phyloP scores from a whole-genome alignment of 2,113 vertebrate species.

The Peromyscus maniculatus region DNA sequence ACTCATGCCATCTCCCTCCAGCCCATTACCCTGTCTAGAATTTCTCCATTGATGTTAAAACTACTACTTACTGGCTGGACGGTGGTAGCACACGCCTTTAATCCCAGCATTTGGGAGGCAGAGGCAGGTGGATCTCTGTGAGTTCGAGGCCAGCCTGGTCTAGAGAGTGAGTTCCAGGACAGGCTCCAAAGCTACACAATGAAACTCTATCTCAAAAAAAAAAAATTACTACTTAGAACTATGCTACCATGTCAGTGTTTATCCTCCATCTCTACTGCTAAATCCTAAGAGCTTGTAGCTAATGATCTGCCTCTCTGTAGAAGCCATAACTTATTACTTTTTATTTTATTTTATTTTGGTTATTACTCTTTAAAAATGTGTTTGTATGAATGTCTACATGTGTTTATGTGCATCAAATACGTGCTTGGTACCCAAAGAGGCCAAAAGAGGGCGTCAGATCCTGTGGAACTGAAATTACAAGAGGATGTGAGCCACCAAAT shows the following conservation, averaged over 20 bases:
- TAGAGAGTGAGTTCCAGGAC: too few relatives aligned
- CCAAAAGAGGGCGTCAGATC: not conserved
- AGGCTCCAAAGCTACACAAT: too few relatives aligned
- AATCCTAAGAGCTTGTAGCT: not conserved
- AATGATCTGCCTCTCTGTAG: not conserved
- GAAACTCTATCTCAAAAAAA: too few relatives aligned
- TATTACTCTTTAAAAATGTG: not conserved
- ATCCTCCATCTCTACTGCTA: not conserved
- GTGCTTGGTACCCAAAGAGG: not conserved
- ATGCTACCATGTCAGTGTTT: not conserved
- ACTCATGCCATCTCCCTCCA: not conserved
- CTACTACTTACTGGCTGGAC: too few relatives aligned
- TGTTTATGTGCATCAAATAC: not conserved
- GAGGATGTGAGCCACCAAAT: not conserved
- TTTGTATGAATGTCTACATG: not conserved
- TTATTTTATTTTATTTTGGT: too few relatives aligned
- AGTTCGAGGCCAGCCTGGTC: too few relatives aligned
- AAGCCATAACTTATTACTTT: not conserved
- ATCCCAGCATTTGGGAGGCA: too few relatives aligned
- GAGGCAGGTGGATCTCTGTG: too few relatives aligned
- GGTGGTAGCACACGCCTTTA: too few relatives aligned
- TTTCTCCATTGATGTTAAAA: not conserved
- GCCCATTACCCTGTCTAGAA: not conserved
- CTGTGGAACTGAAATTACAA: not conserved
- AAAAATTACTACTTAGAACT: not conserved